A percentile compares a stretch with the other conserved stretches of the same genome.
phyloP scores from a whole-genome alignment of 2,888 invertebrate species.

The Melanostoma scalare region DNA sequence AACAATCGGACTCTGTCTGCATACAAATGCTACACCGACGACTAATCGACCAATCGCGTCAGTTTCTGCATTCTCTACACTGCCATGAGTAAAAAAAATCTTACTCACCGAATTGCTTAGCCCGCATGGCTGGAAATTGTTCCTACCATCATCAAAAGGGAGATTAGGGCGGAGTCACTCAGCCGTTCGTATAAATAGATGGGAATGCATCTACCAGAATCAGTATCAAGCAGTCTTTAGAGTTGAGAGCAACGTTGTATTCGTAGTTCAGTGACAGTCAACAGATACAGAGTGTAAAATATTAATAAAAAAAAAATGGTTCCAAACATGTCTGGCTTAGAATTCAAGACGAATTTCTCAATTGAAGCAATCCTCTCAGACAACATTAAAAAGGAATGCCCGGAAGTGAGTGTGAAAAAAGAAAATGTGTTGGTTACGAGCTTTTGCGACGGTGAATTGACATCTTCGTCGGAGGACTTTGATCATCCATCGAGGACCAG shows the following conservation, averaged over 20 bases:
- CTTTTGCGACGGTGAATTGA: slow-evolving; percentile 77
- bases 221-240: slow-evolving; percentile 77
- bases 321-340: slow-evolving; percentile 79
- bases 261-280: slow-evolving; percentile 14
- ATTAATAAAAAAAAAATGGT: slow-evolving; percentile 76
- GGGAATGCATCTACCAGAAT: slow-evolving; percentile 72
- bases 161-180: slow-evolving; percentile 76
- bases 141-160: slow-evolving; percentile 6
- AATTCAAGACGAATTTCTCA: slow-evolving; percentile 88
- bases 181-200: slow-evolving; percentile 78
- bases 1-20: slow-evolving; percentile 64
- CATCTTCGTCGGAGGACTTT: slow-evolving; percentile 79
- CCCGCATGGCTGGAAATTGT: slow-evolving; percentile 66
- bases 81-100: not conserved
- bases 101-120: slow-evolving; percentile 43
- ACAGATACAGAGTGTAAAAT: slow-evolving; percentile 45
- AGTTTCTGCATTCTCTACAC: slow-evolving; percentile 53
- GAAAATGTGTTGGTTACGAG: slow-evolving; percentile 43
- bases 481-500: slow-evolving; percentile 80
- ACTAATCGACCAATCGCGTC: slow-evolving; percentile 65
- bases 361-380: slow-evolving; percentile 91
- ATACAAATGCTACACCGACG: slow-evolving; percentile 52
- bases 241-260: slow-evolving; percentile 62
- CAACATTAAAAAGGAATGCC: slow-evolving; percentile 69
- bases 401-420: slow-evolving; percentile 69